Evolutionary conservation across 30 jellyfish, hydroid and myxozoan species (phyloP).

Genomic region (Aurelia sp.): DNA sequence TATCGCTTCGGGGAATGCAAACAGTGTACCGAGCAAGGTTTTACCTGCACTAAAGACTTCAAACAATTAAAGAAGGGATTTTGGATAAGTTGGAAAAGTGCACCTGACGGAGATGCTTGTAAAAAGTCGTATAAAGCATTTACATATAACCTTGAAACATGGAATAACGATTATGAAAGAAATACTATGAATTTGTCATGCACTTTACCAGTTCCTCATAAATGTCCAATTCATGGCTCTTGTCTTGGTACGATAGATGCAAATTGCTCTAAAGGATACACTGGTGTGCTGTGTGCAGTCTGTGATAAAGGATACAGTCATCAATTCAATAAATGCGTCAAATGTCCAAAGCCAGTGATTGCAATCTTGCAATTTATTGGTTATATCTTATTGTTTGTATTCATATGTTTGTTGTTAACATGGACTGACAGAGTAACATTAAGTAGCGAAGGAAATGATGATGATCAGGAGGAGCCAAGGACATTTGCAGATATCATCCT

Average conservation of each 20-base stretch:
- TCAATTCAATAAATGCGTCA: conserved; percentile 32
- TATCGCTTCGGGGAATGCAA: conserved; percentile 65
- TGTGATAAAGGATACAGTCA: conserved; percentile 42
- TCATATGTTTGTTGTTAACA: conserved; percentile 31
- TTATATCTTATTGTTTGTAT: conserved; percentile 9
- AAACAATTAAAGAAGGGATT: conserved; percentile 14
- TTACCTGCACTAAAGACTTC: conserved; percentile 36
- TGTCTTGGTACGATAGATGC: conserved; percentile 64
- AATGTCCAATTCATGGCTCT: conserved; percentile 54
- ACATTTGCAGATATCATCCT: conserved; percentile 57
- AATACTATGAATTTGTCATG: conserved; percentile 11
- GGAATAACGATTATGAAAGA: conserved; percentile 14
- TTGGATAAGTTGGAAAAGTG: conserved; percentile 53
- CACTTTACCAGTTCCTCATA: conserved; percentile 34
- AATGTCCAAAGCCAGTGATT: conserved; percentile 32
- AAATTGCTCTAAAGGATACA: conserved; percentile 35
- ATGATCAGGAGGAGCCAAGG: not conserved
- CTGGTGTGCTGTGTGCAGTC: conserved; percentile 60
- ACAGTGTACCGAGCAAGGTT: conserved; percentile 34
- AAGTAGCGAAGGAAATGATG: not conserved
- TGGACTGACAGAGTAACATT: conserved; percentile 24
- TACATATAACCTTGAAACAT: conserved; percentile 25
- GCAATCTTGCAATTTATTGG: conserved; percentile 27
- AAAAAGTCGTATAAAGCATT: conserved; percentile 7
- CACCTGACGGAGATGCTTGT: conserved; percentile 7